Conservation (phyloP, 2,888 invertebrate genomes). For the Troides helena region DNA sequence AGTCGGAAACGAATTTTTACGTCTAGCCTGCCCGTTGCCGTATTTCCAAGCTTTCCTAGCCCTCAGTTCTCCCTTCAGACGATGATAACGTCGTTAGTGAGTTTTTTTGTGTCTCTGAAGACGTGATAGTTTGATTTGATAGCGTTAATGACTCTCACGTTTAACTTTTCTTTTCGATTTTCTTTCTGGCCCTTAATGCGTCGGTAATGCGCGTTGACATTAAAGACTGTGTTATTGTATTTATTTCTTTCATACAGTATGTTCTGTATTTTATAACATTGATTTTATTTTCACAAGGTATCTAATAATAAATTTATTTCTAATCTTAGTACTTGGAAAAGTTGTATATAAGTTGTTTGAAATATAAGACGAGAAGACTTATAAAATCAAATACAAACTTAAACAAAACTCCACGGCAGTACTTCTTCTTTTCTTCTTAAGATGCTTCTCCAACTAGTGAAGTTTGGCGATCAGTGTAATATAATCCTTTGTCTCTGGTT, state of each 20-base stretch:
- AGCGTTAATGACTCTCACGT: conserved; percentile 35
- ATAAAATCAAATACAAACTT: too few species aligned
- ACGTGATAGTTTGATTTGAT: conserved; percentile 53
- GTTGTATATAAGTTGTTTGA: too few species aligned
- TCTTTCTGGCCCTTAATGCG: not conserved
- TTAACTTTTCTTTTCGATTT: conserved; percentile 30
- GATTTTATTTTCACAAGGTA: too few species aligned
- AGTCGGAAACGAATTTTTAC: conserved; percentile 72
- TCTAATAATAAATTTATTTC: too few species aligned
- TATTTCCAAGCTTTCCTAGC: conserved; percentile 63
- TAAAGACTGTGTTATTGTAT: not conserved
- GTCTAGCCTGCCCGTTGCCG: conserved; percentile 60
- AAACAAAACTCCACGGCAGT: too few species aligned
- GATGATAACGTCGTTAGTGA: conserved; percentile 69
- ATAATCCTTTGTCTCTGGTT: too few species aligned
- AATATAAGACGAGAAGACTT: too few species aligned
- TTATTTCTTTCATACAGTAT: not conserved
- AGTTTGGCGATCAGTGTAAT: too few species aligned
- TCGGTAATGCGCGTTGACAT: not conserved
- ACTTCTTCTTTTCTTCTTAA: too few species aligned
- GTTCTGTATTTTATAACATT: too few species aligned
- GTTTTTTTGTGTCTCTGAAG: conserved; percentile 53
- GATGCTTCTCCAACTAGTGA: too few species aligned
- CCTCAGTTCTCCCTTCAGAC: conserved; percentile 57
- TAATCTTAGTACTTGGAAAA: too few species aligned